A percentile compares a stretch with the other conserved stretches of the same genome.
These are phyloP conservation scores for Scolanthus callimorphus DNA, from an alignment of 92 coral and sea anemone species.

Conservation along the genomic window DNA sequence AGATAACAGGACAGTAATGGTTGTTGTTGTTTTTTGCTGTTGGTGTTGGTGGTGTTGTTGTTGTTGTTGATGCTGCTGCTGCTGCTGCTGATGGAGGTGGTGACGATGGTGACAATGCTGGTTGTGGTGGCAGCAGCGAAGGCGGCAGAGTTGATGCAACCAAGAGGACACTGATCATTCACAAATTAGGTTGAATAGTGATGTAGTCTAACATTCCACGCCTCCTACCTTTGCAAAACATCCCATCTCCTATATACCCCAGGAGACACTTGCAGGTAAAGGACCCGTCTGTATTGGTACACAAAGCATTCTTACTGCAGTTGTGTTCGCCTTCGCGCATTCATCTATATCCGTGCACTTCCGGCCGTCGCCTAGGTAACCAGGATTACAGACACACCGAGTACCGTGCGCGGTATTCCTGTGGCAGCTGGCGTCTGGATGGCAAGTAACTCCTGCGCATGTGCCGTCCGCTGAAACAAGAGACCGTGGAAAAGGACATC, in stretches of 20 bases:
- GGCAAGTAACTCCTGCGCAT: conserved; percentile 77
- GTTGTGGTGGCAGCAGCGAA: background rate
- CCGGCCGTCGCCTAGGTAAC: conserved; percentile 71
- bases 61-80: background rate
- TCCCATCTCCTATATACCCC: background rate
- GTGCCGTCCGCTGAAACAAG: conserved; percentile 91
- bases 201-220: too few species aligned
- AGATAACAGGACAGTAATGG: background rate
- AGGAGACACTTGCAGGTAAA: background rate
- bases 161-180: too few species aligned
- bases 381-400: conserved; percentile 61
- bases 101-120: background rate
- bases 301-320: background rate
- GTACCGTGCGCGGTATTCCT: conserved; percentile 31
- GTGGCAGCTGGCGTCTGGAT: conserved; percentile 70
- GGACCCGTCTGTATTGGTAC: conserved; percentile 2
- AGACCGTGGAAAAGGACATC: too few species aligned
- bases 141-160: background rate
- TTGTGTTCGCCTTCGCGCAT: conserved; percentile 3
- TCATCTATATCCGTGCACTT: conserved; percentile 43
- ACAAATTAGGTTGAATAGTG: too few species aligned
- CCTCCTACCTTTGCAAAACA: conserved; percentile 1
- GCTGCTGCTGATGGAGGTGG: background rate
- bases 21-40: background rate
- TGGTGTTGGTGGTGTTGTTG: background rate